Evolutionary conservation across 2,888 invertebrate species (phyloP).

Genomic region (Vesta saturnalis): DNA sequence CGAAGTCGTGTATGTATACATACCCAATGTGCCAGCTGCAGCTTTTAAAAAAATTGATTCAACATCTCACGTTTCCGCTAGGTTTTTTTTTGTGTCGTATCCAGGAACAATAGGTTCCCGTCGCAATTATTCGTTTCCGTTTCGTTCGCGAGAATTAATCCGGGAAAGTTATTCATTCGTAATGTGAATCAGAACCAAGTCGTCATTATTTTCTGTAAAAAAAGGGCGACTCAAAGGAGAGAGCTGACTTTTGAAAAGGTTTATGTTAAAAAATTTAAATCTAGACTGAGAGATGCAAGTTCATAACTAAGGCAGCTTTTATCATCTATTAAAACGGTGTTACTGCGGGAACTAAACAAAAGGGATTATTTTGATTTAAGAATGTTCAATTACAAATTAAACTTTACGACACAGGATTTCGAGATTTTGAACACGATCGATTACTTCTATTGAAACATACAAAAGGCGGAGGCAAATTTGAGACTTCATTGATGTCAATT

Average conservation of each 20-base stretch:
- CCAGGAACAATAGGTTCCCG: slow-evolving; percentile 44
- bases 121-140: slow-evolving; percentile 47
- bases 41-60: slow-evolving; percentile 51
- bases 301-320: slow-evolving; percentile 18
- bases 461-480: slow-evolving; percentile 28
- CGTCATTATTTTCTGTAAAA: slow-evolving; percentile 38
- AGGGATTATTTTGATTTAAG: slow-evolving; percentile 20
- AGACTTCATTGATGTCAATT: slow-evolving; percentile 23
- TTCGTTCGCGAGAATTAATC: slow-evolving; percentile 45
- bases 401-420: slow-evolving; percentile 16
- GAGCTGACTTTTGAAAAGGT: slow-evolving; percentile 30
- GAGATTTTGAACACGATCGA: slow-evolving; percentile 31
- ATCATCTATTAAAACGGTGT: slow-evolving; percentile 30
- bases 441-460: slow-evolving; percentile 24
- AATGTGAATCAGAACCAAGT: slow-evolving; percentile 42
- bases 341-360: slow-evolving; percentile 13
- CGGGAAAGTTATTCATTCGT: slow-evolving; percentile 42
- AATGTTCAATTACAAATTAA: slow-evolving; percentile 20
- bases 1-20: background rate
- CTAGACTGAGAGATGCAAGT: slow-evolving; percentile 20
- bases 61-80: slow-evolving; percentile 42
- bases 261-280: slow-evolving; percentile 37
- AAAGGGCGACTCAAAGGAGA: slow-evolving; percentile 25
- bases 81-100: slow-evolving; percentile 40
- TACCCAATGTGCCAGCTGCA: slow-evolving; percentile 42